Base-by-base conservation (phyloP, 2,113 vertebrate species). In the Arenaria interpres region DNA sequence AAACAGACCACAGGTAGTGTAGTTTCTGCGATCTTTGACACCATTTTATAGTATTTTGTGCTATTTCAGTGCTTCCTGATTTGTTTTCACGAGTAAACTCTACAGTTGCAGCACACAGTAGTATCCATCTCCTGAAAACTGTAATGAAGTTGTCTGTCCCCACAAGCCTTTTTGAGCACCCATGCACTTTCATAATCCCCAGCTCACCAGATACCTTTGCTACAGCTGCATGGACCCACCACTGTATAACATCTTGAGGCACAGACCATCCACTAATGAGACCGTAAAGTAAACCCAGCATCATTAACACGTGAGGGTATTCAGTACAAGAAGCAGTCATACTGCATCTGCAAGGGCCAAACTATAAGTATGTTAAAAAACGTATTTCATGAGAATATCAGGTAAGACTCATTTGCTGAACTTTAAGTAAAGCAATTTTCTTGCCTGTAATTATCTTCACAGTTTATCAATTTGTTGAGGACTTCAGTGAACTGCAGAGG, bases 71-170 rank as follows among this genome's bases (percentile, higher is more conserved):
- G 72, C 60, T 80, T 66, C 18, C 54, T 68, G 43, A 21, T 48
- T 60, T 60, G 57, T 63, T 66, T 62, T 48, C 85, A 23, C 9
- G 3, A 57, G 23, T 16, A 3, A 76, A 62, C 30, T n/a, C 19
- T 5, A 27, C 0, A 1, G 80, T 4, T 53, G 51, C 48, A 73
- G 27, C 32, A 37, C 1, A 5, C 59, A 32, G 33, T 1, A 14
- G 8, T 6, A 57, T 5, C 37, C 13, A 9, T 8, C n/a, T 59
- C 43, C 3, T 24, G 17, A 68, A 48, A 74, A 53, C 21, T 9
- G 2, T 4, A 24, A 15, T 24, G 8, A 67, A 50, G 57, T 20
- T 22, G 14, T 7, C 21, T 25, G 66, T 22, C 18, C 37, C 15
- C 71, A 74, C 8, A 14, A 68, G 59, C 41, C 33, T 53, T 66